Base-by-base conservation (phyloP, 2,797 vertebrate species). In the Sorex maritimensis region DNA sequence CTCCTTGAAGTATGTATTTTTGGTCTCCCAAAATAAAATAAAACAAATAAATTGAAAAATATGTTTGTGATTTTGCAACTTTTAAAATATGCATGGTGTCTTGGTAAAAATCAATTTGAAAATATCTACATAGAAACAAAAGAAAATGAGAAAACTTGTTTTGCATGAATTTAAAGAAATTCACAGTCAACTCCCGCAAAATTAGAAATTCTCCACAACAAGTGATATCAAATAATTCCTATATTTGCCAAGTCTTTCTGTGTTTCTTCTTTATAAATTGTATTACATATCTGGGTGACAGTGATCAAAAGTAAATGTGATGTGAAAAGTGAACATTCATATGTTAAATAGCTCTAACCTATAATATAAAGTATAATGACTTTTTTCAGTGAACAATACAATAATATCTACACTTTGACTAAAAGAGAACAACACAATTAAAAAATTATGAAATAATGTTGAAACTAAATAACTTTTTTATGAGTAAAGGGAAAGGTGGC, bases 51-150 rank as follows among this genome's bases (percentile, higher is more conserved):
- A 71, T 86, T 79, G 15, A 6, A 38, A 6, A n/a, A 44, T 82
- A 2, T 74, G 34, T 14, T 21, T 41, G 71, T 55, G 81, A 11
- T 0, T 74, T 65, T 74, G 34, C 17, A 91, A 79, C 19, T 72
- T 63, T 17, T 58, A 58, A 72, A 58, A 86, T 10, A 52, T 28
- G 21, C 0, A 0, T 72, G 3, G 1, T 41, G 23, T 61, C 2
- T 92, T 81, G 34, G 24, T 87, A 69, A 72, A 49, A 81, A 81
- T 46, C 14, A 74, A 44, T 63, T 26, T 83, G 68, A 77, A 30
- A 52, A 41, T 65, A 2, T 38, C 1, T 38, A 28, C 0, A 10
- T 1, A 1, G 3, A 77, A 0, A 41, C 2, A 69, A n/a, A 77
- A 63, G 34, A 13, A 58, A 85, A 34, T 34, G 55, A 30, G 24